Conservation (phyloP, 2,797 vertebrate genomes). For the Pagetopsis macropterus region DNA sequence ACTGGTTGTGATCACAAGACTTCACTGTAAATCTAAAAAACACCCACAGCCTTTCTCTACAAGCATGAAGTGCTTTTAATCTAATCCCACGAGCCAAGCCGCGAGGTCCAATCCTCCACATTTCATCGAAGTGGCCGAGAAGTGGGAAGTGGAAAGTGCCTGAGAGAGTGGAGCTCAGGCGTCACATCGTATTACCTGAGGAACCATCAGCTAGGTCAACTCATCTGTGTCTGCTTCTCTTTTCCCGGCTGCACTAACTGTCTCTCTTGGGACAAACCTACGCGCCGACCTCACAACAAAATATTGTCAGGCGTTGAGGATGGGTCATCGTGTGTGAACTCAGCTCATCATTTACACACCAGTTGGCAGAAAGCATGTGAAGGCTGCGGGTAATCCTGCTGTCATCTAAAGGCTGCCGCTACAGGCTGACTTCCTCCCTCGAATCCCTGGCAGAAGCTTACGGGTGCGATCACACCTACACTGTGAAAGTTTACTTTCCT, state of each 20-base stretch:
- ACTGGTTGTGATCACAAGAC: slow-evolving; percentile 30
- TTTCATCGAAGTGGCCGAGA: slow-evolving; percentile 44
- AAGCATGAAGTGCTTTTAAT: slow-evolving; percentile 53
- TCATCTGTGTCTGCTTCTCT: slow-evolving; percentile 58
- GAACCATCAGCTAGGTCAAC: slow-evolving; percentile 56
- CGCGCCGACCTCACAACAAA: slow-evolving; percentile 29
- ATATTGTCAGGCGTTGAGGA: slow-evolving; percentile 37
- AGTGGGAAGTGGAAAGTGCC: slow-evolving; percentile 38
- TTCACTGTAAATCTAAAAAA: slow-evolving; percentile 19
- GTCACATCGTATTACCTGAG: slow-evolving; percentile 71
- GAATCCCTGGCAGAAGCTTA: slow-evolving; percentile 46
- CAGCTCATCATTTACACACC: slow-evolving; percentile 45
- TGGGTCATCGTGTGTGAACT: slow-evolving; percentile 41
- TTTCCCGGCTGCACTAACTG: slow-evolving; percentile 45
- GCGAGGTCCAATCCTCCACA: slow-evolving; percentile 52
- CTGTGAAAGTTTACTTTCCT: slow-evolving; percentile 48
- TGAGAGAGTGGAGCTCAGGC: slow-evolving; percentile 36
- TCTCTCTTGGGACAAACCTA: slow-evolving; percentile 52
- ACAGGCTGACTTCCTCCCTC: slow-evolving; percentile 34
- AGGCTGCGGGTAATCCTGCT: slow-evolving; percentile 45
- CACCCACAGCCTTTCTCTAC: slow-evolving; percentile 14
- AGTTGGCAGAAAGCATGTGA: slow-evolving; percentile 44
- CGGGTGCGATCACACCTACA: slow-evolving; percentile 56
- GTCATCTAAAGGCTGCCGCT: slow-evolving; percentile 30
- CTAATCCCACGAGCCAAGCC: slow-evolving; percentile 26